Base-by-base conservation (phyloP, 2,888 invertebrate species). In the Carcina quercana region DNA sequence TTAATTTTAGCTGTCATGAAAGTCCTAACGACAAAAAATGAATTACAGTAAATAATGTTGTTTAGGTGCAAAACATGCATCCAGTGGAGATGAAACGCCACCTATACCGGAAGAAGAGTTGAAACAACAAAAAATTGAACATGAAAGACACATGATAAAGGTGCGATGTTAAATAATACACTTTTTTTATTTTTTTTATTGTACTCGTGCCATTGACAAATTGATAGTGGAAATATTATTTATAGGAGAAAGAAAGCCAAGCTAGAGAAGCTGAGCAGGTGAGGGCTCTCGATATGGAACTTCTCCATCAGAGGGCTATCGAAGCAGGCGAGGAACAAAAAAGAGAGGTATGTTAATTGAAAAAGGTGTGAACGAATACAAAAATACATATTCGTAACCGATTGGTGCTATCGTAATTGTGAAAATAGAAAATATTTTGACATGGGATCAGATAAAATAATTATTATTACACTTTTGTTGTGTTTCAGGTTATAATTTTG, bases 51-150 rank as follows among this genome's bases (percentile, higher is more conserved):
- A 17, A 17, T 17, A 17, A n/a, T 19, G 13, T 13, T 13, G 2
- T 15, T 11, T 35, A 83, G 79, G 76, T 40, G 68, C 79, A 17
- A 84, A 86, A 51, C 84, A 85, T 43, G 65, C 76, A 34, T 79
- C 82, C 72, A 67, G 86, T 71, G 66, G 86, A 55, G 69, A 86
- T 79, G 76, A 86, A 55, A 73, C 87, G 44, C 79, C 82, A 1
- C 70, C 85, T 45, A 67, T 80, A 53, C 64, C 83, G 34, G 66
- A 85, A 59, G 76, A 83, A 47, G 82, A 83, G 40, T 68, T 84
- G 32, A 87, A 88, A 54, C 88, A 88, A 49, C 85, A 88, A 47
- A 87, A 87, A 63, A 74, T 86, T 52, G 86, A 88, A 68, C 86
- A 88, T 85, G 86, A 89, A 60, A 79, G 85, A 38, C 86, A 88